phyloP scores from a whole-genome alignment of 2,888 invertebrate species.

The Germaria angustata region DNA sequence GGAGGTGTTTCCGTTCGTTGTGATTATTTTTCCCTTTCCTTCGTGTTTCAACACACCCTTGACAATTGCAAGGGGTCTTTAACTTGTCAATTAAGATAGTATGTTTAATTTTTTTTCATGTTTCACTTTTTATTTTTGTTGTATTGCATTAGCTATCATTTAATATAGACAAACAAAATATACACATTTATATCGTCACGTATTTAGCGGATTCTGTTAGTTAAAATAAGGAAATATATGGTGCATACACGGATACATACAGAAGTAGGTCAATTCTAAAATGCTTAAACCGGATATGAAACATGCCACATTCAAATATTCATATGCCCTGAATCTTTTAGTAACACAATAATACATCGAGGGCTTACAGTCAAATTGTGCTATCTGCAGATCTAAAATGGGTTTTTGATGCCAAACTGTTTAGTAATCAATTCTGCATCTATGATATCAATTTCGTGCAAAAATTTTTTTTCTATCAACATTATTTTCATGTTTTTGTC shows the following conservation, averaged over 20 bases:
- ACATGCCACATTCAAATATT: not conserved
- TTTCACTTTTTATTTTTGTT: not conserved
- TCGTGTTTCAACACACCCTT: conserved; percentile 35
- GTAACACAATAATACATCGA: no score
- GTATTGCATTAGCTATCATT: not conserved
- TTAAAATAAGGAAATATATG: not conserved
- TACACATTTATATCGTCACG: not conserved
- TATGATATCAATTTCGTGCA: no score
- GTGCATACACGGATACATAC: not conserved
- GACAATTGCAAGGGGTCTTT: conserved; percentile 36
- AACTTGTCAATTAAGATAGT: conserved; percentile 33
- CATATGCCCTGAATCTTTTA: no score
- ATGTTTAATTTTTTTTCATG: conserved; percentile 2
- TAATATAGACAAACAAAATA: not conserved
- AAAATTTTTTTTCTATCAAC: no score
- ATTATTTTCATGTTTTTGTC: no score
- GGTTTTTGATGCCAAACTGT: no score
- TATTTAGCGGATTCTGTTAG: not conserved
- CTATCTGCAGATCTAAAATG: no score
- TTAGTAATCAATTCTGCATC: no score
- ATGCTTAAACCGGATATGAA: not conserved
- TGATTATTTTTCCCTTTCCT: not conserved
- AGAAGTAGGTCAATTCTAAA: not conserved
- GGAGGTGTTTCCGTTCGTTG: not conserved
- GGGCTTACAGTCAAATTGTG: no score